Base-by-base conservation (phyloP, 2,113 vertebrate species). In the Lanius ludovicianus region DNA sequence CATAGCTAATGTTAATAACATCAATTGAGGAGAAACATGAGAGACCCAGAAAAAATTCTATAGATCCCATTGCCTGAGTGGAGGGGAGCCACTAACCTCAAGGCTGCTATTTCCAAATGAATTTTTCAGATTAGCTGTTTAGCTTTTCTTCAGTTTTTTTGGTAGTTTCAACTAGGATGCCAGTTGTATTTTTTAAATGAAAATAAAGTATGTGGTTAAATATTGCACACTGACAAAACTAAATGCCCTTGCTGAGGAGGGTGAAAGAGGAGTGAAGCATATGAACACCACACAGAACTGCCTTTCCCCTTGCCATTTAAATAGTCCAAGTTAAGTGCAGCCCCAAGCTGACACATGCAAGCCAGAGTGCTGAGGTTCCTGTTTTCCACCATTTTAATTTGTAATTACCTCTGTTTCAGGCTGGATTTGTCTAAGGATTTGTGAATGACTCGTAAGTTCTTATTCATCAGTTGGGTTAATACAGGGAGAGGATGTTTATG, bases 21-120 rank as follows among this genome's bases (percentile, higher is more conserved):
- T 15, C 91, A 96, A 95, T 90, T 77, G 83, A 93, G 87, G n/a
- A 84, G 90, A 95, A 96, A 94, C 67, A 75, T 75, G 88, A 96
- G 90, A 95, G 39, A 67, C 25, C 13, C 15, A 46, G 76, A 81
- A 94, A 94, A 70, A 90, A 87, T 24, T 10, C 33, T 49, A 63
- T 19, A 68, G 42, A 64, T 92, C 79, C 28, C 6, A 20, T 37
- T 56, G 78, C n/a, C 56, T 3, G 7, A 52, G 30, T 19, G 14
- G 35, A 84, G 44, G 55, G 18, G 49, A 86, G 19, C 37, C 44
- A 35, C 63, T 62, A 37, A 60, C 57, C 73, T 89, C 90, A 89
- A 94, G 83, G 75, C 71, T 81, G 21, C 41, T 11, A 14, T 81
- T 39, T 77, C 9, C 60, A 68, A 75, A 84, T 90, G 8, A 78